Percentiles rank a stretch among this genome's conserved stretches.
Conservation (phyloP, 2,797 vertebrate genomes). For the Sebastes taczanowskii region DNA sequence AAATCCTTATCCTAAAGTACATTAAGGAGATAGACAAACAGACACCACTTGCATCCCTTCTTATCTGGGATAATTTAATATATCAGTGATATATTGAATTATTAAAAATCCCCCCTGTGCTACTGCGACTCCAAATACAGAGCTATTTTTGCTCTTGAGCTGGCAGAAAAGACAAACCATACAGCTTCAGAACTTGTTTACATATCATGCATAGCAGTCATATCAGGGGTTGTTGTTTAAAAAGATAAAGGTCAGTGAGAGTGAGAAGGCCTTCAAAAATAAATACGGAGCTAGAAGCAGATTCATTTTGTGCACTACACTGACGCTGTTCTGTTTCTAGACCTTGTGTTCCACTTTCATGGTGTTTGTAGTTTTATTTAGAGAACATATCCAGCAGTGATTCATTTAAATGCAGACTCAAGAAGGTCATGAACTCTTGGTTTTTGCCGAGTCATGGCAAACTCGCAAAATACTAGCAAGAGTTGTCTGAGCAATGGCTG, state of each 20-base stretch:
- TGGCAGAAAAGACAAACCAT: background rate
- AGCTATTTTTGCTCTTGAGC: background rate
- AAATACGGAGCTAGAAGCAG: background rate
- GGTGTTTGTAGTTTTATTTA: constrained; percentile 25
- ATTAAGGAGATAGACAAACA: background rate
- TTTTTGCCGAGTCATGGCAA: constrained; percentile 37
- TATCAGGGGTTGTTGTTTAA: background rate
- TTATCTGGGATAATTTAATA: background rate
- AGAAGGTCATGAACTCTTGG: constrained; percentile 28
- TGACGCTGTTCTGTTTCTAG: background rate
- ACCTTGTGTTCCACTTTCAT: background rate
- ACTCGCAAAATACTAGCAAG: constrained; percentile 1
- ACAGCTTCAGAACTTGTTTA: constrained; percentile 4
- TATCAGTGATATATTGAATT: background rate
- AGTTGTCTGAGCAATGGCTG: background rate
- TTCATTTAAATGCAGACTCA: constrained; percentile 35
- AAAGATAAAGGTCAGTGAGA: constrained; percentile 5
- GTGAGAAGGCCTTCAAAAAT: constrained; percentile 8
- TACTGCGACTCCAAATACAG: background rate
- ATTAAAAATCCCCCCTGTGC: background rate
- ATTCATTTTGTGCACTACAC: background rate
- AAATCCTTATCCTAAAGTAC: background rate
- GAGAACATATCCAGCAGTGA: constrained; percentile 1
- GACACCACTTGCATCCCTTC: background rate
- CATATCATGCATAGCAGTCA: constrained; percentile 10